A percentile compares a stretch with the other conserved stretches of the same genome.
These are phyloP conservation scores for Cetoscarus ocellatus DNA, from an alignment of 2,797 vertebrate genomes.

Conservation along the genomic window DNA sequence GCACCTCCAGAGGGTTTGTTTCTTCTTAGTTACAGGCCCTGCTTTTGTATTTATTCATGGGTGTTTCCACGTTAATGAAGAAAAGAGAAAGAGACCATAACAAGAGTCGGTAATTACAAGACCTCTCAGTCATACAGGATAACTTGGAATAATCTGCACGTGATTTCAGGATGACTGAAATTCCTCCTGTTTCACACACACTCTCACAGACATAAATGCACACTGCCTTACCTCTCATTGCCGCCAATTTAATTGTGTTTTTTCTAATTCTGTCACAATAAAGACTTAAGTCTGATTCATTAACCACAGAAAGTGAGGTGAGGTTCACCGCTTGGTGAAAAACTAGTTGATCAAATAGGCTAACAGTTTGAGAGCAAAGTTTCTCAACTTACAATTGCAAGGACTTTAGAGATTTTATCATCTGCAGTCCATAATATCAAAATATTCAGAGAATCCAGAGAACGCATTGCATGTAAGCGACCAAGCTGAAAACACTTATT, in stretches of 20 bases:
- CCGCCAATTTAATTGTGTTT: not conserved
- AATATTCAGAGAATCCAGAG: no score
- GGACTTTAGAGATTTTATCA: no score
- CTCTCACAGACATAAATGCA: not conserved
- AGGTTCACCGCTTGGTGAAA: no score
- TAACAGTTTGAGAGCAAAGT: no score
- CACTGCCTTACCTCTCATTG: conserved; percentile 2
- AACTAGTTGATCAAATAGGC: no score
- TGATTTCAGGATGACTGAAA: conserved; percentile 62
- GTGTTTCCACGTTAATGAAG: conserved; percentile 7
- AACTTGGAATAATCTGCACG: conserved; percentile 59
- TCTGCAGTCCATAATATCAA: no score
- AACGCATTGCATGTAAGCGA: no score
- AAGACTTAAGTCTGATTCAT: no score
- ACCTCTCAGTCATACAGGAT: conserved; percentile 59
- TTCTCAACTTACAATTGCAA: no score
- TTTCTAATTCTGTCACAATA: not conserved
- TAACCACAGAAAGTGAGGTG: no score
- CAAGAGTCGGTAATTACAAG: conserved; percentile 64
- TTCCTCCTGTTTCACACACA: conserved; percentile 6
- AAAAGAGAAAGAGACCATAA: conserved; percentile 18
- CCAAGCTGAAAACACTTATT: no score
- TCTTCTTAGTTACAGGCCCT: conserved; percentile 39
- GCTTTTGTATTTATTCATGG: conserved; percentile 46
- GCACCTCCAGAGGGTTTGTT: conserved; percentile 34